Percentiles rank a stretch among this genome's conserved stretches.
Conservation (phyloP, 2,888 invertebrate genomes). For the Aricia artaxerxes region DNA sequence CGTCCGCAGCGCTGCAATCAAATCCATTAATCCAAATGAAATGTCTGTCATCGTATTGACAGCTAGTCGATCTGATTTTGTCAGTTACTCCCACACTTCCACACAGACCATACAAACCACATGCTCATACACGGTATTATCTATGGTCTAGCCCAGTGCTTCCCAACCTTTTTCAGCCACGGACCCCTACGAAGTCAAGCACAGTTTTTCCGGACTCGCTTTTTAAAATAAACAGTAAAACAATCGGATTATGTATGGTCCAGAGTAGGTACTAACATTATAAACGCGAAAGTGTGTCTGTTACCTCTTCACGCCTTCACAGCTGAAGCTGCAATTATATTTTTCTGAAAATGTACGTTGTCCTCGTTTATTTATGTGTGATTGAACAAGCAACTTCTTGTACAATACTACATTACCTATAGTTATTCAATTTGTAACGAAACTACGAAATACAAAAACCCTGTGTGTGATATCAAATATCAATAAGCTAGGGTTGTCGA, state of each 20-base stretch:
- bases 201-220: too few relatives aligned
- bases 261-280: too few relatives aligned
- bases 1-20: conserved; percentile 34
- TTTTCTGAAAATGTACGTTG: background rate
- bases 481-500: background rate
- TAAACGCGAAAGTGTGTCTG: too few relatives aligned
- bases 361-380: background rate
- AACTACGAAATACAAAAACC: background rate
- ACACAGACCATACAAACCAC: background rate
- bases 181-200: too few relatives aligned
- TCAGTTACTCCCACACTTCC: background rate
- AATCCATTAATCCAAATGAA: conserved; percentile 22
- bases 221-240: too few relatives aligned
- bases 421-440: background rate
- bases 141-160: background rate
- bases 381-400: background rate
- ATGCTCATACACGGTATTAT: background rate
- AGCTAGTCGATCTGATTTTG: conserved; percentile 6
- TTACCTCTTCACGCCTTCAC: too few relatives aligned
- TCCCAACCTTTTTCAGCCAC: too few relatives aligned
- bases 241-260: too few relatives aligned
- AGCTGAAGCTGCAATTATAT: too few relatives aligned
- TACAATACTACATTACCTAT: background rate
- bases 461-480: background rate
- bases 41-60: conserved; percentile 3